Percentiles rank a stretch among this genome's conserved stretches.
phyloP scores from a whole-genome alignment of 2,888 invertebrate species.

The Tetanocera ferruginea region DNA sequence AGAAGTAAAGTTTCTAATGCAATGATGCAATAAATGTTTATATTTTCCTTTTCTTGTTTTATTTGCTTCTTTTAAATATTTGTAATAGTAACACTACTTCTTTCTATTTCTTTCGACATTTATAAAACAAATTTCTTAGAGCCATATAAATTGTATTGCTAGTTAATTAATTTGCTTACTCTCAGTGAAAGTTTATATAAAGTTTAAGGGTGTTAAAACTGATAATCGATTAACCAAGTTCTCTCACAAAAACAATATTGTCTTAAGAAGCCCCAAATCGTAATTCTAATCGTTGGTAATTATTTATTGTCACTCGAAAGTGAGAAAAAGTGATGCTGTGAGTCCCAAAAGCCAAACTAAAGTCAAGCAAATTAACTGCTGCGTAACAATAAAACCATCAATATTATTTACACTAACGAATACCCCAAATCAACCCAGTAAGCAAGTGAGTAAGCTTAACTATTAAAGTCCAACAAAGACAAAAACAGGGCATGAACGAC shows the following conservation, averaged over 20 bases:
- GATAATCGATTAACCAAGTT: too few relatives aligned
- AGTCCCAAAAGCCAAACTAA: conserved; percentile 18
- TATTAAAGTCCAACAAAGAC: background rate
- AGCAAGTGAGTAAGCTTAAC: background rate
- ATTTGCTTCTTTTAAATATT: too few relatives aligned
- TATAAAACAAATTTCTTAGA: too few relatives aligned
- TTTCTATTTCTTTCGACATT: too few relatives aligned
- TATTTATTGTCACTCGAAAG: conserved; percentile 61
- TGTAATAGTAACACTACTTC: too few relatives aligned
- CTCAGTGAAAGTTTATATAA: too few relatives aligned
- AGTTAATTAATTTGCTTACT: too few relatives aligned
- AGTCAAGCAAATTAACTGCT: conserved; percentile 43
- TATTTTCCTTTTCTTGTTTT: too few relatives aligned
- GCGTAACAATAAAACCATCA: conserved; percentile 54
- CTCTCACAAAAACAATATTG: background rate
- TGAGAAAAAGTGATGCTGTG: conserved; percentile 34
- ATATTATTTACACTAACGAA: background rate
- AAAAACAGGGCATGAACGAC: background rate
- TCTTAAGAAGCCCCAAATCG: background rate
- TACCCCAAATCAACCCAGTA: background rate
- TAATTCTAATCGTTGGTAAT: conserved; percentile 49
- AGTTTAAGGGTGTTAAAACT: too few relatives aligned
- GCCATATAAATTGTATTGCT: too few relatives aligned
- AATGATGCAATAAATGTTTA: too few relatives aligned
- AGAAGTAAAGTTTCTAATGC: too few relatives aligned